Evolutionary conservation across 1,140 invertebrate genomes (phyloP).

Genomic region (Drosophila arawakana): DNA sequence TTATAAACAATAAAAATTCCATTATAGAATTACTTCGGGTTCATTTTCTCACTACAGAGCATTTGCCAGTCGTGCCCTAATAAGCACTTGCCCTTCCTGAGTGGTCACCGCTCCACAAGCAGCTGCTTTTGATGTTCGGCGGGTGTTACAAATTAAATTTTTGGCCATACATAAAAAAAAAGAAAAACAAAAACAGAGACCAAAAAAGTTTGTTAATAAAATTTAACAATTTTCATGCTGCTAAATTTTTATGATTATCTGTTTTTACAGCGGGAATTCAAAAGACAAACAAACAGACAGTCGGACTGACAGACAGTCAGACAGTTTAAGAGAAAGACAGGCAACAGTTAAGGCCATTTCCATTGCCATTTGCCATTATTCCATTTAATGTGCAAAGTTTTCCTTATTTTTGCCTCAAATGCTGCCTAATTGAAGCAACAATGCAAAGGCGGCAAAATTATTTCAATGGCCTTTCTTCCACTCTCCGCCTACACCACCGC

Average conservation of each 20-base stretch:
- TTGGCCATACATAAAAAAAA: conserved; percentile 35
- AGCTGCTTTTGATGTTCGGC: conserved; percentile 79
- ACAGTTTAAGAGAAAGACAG: not conserved
- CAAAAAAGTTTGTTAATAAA: conserved; percentile 72
- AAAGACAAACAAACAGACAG: conserved; percentile 21
- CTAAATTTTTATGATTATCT: conserved; percentile 80
- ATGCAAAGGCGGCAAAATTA: conserved; percentile 76
- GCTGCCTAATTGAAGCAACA: conserved; percentile 63
- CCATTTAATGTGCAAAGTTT: conserved; percentile 70
- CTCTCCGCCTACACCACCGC: conserved; percentile 1
- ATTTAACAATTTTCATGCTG: conserved; percentile 76
- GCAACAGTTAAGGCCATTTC: conserved; percentile 37
- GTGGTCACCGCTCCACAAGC: conserved; percentile 41
- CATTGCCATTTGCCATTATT: conserved; percentile 35
- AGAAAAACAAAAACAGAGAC: conserved; percentile 30
- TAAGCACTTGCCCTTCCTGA: conserved; percentile 8
- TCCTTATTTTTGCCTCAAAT: conserved; percentile 30
- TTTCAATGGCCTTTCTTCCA: conserved; percentile 45
- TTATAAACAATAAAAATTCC: too few relatives aligned
- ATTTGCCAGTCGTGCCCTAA: not conserved
- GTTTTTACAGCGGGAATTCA: conserved; percentile 34
- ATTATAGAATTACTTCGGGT: not conserved
- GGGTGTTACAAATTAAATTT: conserved; percentile 74
- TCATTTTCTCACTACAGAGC: not conserved
- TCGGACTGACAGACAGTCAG: conserved; percentile 17